Percentiles rank a stretch among this genome's conserved stretches.
Conservation (phyloP, 1,140 invertebrate genomes). For the Manduca sexta region DNA sequence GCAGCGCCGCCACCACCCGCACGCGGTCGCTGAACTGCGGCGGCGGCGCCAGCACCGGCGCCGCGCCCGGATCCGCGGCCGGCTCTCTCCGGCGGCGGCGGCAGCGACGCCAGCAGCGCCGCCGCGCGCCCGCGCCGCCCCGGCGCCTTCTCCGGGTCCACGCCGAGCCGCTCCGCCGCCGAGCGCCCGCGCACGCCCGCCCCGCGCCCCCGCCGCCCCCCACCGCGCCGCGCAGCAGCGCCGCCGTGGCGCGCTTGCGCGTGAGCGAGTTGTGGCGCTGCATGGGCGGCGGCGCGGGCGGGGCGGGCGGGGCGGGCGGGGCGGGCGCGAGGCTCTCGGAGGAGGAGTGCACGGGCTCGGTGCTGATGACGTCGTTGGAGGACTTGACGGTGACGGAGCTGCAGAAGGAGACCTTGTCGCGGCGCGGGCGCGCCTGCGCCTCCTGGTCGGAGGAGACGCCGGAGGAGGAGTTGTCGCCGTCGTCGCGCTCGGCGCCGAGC, state of each 20-base stretch:
- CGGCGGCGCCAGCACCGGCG: conserved; percentile 77
- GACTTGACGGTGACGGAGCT: conserved; percentile 69
- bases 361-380: conserved; percentile 70
- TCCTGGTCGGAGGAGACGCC: conserved; percentile 91
- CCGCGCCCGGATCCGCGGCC: conserved; percentile 52
- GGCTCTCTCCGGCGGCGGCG: conserved; percentile 84
- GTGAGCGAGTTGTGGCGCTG: conserved; percentile 76
- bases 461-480: conserved; percentile 90
- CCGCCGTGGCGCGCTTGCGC: conserved; percentile 72
- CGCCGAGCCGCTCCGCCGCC: conserved; percentile 63
- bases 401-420: conserved; percentile 72
- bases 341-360: conserved; percentile 67
- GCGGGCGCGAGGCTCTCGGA: conserved; percentile 51
- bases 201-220: conserved; percentile 26
- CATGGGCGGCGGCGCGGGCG: conserved; percentile 50
- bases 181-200: conserved; percentile 41
- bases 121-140: conserved; percentile 65
- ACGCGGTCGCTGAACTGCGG: conserved; percentile 83
- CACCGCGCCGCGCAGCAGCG: conserved; percentile 58
- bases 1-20: conserved; percentile 85
- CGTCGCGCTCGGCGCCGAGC: conserved; percentile 79
- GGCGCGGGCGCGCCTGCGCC: conserved; percentile 43
- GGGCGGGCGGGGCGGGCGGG: too few species aligned
- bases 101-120: conserved; percentile 85
- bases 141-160: conserved; percentile 53